Percentiles rank a stretch among this genome's conserved stretches.
Conservation (phyloP, 92 coral and sea anemone genomes). For the Bergia sp. region DNA sequence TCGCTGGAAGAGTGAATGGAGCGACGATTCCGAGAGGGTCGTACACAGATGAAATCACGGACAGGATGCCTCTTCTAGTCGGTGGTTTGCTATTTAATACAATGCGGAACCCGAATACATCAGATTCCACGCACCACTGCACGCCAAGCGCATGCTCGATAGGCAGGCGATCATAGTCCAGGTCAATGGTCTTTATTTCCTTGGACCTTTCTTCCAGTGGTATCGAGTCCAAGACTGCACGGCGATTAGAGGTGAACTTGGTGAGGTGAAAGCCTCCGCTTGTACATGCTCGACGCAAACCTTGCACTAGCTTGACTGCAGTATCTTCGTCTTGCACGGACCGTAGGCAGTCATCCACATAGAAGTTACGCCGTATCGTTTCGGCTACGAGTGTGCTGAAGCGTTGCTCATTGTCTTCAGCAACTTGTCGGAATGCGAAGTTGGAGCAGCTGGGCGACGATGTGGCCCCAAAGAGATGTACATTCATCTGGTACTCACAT, state of each 20-base stretch:
- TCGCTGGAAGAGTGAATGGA: slow-evolving; percentile 58
- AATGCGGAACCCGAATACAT: slow-evolving; percentile 52
- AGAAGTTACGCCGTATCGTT: slow-evolving; percentile 53
- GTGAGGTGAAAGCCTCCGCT: slow-evolving; percentile 63
- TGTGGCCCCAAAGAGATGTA: slow-evolving; percentile 57
- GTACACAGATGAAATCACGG: slow-evolving; percentile 57
- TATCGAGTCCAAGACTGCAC: slow-evolving; percentile 32
- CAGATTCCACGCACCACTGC: slow-evolving; percentile 68
- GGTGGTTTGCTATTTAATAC: slow-evolving; percentile 44
- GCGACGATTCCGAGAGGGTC: slow-evolving; percentile 74
- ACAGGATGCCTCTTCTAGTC: slow-evolving; percentile 73
- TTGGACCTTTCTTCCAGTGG: slow-evolving; percentile 2
- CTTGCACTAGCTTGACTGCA: slow-evolving; percentile 55
- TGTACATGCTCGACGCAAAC: slow-evolving; percentile 40
- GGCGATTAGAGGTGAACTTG: slow-evolving; percentile 57
- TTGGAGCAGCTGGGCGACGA: slow-evolving; percentile 67
- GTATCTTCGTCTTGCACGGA: slow-evolving; percentile 48
- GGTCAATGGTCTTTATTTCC: background rate
- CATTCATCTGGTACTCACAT: slow-evolving; percentile 62
- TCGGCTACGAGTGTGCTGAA: slow-evolving; percentile 37
- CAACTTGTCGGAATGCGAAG: slow-evolving; percentile 52
- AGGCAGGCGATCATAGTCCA: slow-evolving; percentile 41
- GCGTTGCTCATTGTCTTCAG: slow-evolving; percentile 46
- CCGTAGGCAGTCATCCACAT: slow-evolving; percentile 56
- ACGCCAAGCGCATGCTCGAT: slow-evolving; percentile 67